These are phyloP conservation scores for Thinocorus orbignyianus DNA, from an alignment of 2,113 vertebrate genomes.

Conservation along the genomic window DNA sequence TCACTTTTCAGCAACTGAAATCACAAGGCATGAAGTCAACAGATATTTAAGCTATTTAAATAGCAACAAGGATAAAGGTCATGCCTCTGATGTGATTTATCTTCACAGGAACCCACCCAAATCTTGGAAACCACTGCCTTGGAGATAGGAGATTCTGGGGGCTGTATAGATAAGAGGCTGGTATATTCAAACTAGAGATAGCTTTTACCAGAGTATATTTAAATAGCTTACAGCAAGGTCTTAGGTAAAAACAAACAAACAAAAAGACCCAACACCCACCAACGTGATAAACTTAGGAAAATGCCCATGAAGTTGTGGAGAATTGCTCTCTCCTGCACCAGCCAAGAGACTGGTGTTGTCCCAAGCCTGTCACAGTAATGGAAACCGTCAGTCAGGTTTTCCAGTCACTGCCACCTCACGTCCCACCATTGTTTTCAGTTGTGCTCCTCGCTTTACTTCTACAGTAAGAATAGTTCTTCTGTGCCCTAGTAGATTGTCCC, in stretches of 20 bases:
- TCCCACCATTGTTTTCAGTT: background rate
- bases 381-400: background rate
- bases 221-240: constrained; percentile 17
- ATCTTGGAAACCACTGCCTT: constrained; percentile 60
- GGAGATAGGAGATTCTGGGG: constrained; percentile 68
- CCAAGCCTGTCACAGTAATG: background rate
- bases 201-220: constrained; percentile 52
- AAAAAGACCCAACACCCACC: background rate
- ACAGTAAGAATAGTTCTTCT: background rate
- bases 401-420: background rate
- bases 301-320: background rate
- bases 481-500: background rate
- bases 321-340: background rate
- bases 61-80: constrained; percentile 46
- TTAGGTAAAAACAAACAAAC: background rate
- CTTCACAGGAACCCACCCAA: constrained; percentile 67
- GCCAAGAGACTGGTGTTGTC: background rate
- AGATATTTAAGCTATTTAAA: constrained; percentile 54
- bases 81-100: constrained; percentile 64
- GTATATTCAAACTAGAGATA: constrained; percentile 69
- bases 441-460: background rate
- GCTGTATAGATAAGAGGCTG: constrained; percentile 67
- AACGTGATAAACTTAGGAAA: background rate
- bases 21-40: constrained; percentile 26
- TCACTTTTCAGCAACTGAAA: constrained; percentile 30